Conservation (phyloP, 2,113 vertebrate genomes). For the Odobenus rosmarus region DNA sequence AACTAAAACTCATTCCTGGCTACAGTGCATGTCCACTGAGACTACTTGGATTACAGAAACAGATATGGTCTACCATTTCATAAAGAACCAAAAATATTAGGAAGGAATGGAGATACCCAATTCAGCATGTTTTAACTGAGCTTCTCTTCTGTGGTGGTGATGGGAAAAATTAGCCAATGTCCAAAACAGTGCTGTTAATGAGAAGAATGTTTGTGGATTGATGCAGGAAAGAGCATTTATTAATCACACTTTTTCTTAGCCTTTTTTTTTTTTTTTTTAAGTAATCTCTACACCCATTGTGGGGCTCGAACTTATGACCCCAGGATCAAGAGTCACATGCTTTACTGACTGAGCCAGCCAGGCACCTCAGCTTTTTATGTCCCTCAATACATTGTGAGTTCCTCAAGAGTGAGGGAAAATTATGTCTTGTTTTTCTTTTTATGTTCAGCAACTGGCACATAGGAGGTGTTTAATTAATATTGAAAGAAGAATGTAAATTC, state of each 20-base stretch:
- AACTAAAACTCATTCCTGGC: constrained; percentile 44
- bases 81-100: constrained; percentile 31
- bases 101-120: constrained; percentile 25
- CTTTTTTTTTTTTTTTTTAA: not conserved
- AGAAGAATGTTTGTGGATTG: not conserved
- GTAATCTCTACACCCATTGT: not conserved
- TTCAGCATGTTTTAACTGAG: constrained; percentile 8
- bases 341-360: not conserved
- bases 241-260: not conserved
- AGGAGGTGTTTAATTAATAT: not conserved
- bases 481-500: not conserved
- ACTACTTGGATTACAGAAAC: constrained; percentile 34
- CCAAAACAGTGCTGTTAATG: not conserved
- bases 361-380: not conserved
- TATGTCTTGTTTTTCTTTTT: constrained; percentile 2
- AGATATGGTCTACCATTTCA: constrained; percentile 9
- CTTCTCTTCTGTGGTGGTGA: not conserved
- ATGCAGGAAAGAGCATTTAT: not conserved
- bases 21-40: not conserved
- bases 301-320: not conserved
- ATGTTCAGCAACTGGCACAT: not conserved
- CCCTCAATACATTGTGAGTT: constrained; percentile 4
- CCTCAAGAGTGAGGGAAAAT: not conserved
- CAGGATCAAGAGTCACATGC: not conserved
- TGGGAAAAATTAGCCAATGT: not conserved